Base-by-base conservation (phyloP, 2,113 vertebrate genomes). In the Albula goreensis region DNA sequence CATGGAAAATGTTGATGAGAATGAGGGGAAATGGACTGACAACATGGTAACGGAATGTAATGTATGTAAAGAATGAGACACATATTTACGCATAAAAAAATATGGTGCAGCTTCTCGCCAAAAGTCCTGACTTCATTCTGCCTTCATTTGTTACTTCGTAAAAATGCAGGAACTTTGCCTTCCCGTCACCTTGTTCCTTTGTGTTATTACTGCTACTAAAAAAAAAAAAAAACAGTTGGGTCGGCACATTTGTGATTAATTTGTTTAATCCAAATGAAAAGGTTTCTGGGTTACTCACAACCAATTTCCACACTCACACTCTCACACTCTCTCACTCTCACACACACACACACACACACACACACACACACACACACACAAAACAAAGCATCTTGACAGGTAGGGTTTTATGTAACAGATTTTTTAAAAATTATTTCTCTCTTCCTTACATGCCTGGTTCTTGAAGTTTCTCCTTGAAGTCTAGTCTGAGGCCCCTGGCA, bases 391-490 rank as follows among this genome's bases (percentile, higher is more conserved):
- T 41, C 31, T 41, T n/a, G 63, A 70, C 63, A 70, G 63, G 63
- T 70, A 3, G 5, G 4, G 63, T n/a, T 70, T 70, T 70, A 70
- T n/a, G 17, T 22, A 70, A n/a, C 63, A n/a, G 63, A n/a, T 5
- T 22, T 19, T 70, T 70, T 70, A 13, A 17, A 13, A 56, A 56
- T 9, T 9, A 56, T 56, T 41, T 41, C 5, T 56, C n/a, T 82
- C 51, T 50, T 22, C 31, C 11, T 22, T 56, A 25, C 70, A 15
- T 85, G 84, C 74, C 77, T 78, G 74, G 17, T 17, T 22, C 63
- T 70, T n/a, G 70, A 25, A 12, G 12, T 78, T 49, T 78, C 25
- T 78, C 83, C 70, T 84, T 84, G 83, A 84, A 50, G 70, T 78
- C 51, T 41, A 9, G 25, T 48, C 51, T 9, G 51, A 48, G 50